Conservation (phyloP, 2,888 invertebrate genomes). For the Nebria brevicollis region DNA sequence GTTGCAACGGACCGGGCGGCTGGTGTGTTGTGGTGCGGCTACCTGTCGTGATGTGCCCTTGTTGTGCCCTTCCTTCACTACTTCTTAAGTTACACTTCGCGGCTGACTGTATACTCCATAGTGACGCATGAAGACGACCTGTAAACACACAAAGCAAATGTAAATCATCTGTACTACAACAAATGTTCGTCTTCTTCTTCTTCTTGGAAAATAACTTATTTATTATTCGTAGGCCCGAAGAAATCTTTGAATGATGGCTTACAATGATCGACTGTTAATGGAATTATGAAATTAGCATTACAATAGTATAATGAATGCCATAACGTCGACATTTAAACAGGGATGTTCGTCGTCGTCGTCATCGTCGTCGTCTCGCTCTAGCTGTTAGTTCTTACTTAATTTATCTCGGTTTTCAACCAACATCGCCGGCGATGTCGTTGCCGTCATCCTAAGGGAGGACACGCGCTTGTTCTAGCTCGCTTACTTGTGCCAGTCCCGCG, state of each 20-base stretch:
- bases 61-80: constrained; percentile 44
- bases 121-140: constrained; percentile 60
- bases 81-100: constrained; percentile 61
- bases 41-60: constrained; percentile 22
- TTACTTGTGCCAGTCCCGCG: background rate
- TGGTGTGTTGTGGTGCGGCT: constrained; percentile 31
- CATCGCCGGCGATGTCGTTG: background rate
- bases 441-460: background rate
- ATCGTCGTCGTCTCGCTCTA: background rate
- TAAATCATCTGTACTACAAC: background rate
- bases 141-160: constrained; percentile 51
- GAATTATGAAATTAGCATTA: background rate
- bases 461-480: constrained; percentile 5
- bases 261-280: background rate
- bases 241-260: background rate
- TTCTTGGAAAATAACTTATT: background rate
- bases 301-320: background rate
- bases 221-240: background rate
- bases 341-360: background rate
- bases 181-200: too few species aligned
- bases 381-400: background rate
- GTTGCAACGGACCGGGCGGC: constrained; percentile 43
- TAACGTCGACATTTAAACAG: background rate
- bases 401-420: background rate
- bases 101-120: constrained; percentile 61